Evolutionary conservation across 2,888 invertebrate genomes (phyloP).

Genomic region (Cheilosia grossa): DNA sequence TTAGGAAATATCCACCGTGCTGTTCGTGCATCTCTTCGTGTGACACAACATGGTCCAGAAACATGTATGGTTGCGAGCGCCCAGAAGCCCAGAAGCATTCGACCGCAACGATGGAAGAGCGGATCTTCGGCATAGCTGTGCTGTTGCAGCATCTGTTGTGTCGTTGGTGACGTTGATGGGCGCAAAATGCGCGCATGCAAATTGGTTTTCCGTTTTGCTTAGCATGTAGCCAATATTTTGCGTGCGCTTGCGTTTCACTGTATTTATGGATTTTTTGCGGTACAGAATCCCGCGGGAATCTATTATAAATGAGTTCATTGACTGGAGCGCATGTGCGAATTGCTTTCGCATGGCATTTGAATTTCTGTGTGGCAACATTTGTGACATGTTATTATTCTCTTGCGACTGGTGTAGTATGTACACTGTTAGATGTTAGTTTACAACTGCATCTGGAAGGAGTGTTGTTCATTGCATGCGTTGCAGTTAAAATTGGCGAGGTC

Average conservation of each 20-base stretch:
- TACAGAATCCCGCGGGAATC: conserved; percentile 70
- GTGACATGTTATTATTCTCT: conserved; percentile 61
- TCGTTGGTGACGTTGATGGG: conserved; percentile 59
- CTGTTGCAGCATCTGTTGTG: conserved; percentile 61
- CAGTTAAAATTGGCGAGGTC: conserved; percentile 37
- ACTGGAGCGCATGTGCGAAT: conserved; percentile 74
- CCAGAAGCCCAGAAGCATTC: conserved; percentile 52
- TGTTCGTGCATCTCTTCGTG: conserved; percentile 42
- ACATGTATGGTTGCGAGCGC: conserved; percentile 30
- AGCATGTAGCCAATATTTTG: conserved; percentile 41
- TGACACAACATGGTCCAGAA: conserved; percentile 53
- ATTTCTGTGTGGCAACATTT: conserved; percentile 53
- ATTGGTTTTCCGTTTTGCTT: conserved; percentile 51
- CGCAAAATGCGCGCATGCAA: conserved; percentile 64
- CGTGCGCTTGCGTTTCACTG: conserved; percentile 65
- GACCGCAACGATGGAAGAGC: conserved; percentile 57
- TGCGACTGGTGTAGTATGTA: conserved; percentile 48
- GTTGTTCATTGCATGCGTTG: conserved; percentile 37
- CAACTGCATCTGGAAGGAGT: conserved; percentile 56
- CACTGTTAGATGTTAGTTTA: conserved; percentile 12
- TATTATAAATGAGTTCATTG: conserved; percentile 75
- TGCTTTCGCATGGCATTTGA: conserved; percentile 62
- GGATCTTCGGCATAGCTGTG: not conserved
- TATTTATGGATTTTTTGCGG: conserved; percentile 57
- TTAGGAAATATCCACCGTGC: conserved; percentile 29